phyloP scores from a whole-genome alignment of 2,797 vertebrate species.

The Tiaroga cobitis region DNA sequence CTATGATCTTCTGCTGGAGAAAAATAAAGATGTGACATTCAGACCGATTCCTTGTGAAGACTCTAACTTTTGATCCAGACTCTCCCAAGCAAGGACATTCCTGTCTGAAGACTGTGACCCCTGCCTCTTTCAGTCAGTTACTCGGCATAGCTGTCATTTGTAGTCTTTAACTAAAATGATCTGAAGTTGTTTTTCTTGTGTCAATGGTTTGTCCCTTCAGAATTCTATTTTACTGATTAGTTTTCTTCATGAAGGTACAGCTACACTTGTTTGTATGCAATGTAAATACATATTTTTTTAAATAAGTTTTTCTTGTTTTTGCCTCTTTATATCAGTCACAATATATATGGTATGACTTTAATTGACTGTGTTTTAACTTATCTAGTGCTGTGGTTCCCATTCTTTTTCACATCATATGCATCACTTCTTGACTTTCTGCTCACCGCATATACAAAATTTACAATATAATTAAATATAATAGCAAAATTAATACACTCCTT shows the following conservation, averaged over 20 bases:
- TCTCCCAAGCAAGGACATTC: background rate
- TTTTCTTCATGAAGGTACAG: background rate
- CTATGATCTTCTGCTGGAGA: slow-evolving; percentile 75
- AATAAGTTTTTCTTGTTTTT: background rate
- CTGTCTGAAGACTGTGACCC: background rate
- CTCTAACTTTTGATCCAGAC: slow-evolving; percentile 71
- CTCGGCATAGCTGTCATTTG: background rate
- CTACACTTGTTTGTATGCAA: background rate
- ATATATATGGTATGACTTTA: background rate
- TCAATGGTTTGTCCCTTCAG: background rate
- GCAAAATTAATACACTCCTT: background rate
- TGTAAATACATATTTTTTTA: slow-evolving; percentile 42
- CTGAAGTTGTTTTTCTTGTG: background rate
- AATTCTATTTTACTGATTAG: background rate
- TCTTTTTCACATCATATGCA: background rate
- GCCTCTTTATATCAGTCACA: background rate
- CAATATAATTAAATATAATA: background rate
- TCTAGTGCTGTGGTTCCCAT: background rate
- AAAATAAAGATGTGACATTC: slow-evolving; percentile 70
- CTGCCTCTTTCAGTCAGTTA: background rate
- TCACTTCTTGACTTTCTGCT: background rate
- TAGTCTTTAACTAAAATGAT: background rate
- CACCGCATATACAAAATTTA: background rate
- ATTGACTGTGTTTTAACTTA: background rate
- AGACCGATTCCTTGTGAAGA: slow-evolving; percentile 75